phyloP scores from a whole-genome alignment of 2,797 vertebrate genomes.

The Scyliorhinus canicula region DNA sequence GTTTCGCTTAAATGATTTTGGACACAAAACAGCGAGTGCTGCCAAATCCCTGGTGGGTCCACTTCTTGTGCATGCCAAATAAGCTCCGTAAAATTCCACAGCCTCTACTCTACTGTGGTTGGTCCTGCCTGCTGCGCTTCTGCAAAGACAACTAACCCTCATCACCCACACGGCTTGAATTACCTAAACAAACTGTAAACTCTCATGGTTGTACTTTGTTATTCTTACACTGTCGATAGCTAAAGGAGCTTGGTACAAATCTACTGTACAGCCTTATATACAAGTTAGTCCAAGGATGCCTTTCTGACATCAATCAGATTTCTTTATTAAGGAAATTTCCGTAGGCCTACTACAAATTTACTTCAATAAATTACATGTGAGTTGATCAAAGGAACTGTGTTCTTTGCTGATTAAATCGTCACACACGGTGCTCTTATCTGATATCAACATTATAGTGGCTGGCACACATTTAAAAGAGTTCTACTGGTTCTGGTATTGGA shows the following conservation, averaged over 20 bases:
- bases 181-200: background rate
- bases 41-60: conserved; percentile 30
- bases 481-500: background rate
- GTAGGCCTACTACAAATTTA: background rate
- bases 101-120: background rate
- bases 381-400: conserved; percentile 26
- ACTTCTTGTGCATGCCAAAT: background rate
- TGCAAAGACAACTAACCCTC: background rate
- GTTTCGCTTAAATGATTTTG: conserved; percentile 30
- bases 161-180: background rate
- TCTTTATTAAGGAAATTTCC: background rate
- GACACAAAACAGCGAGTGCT: background rate
- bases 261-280: background rate
- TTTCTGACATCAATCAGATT: conserved; percentile 5
- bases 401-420: conserved; percentile 19
- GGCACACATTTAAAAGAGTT: conserved; percentile 25
- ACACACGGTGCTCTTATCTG: conserved; percentile 35
- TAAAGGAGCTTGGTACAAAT: background rate
- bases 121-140: background rate
- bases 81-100: conserved; percentile 6
- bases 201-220: background rate
- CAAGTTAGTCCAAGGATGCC: background rate
- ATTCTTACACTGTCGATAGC: background rate
- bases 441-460: conserved; percentile 28
- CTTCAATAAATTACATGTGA: conserved; percentile 20